Base-by-base conservation (phyloP, 1,140 invertebrate genomes). In the Probaryconus sp. region DNA sequence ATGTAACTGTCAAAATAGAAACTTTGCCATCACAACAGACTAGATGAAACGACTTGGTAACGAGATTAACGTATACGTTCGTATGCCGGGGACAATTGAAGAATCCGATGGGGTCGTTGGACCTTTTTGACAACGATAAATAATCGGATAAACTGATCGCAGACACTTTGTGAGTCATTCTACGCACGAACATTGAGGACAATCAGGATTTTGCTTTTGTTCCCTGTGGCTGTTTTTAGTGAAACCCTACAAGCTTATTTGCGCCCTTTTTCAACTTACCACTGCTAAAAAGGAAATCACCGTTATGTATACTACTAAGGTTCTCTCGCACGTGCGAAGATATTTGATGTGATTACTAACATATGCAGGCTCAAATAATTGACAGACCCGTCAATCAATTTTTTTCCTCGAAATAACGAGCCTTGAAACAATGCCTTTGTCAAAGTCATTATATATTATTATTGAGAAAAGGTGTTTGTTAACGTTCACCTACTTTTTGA, bases 141-240 rank as follows among this genome's bases (percentile, higher is more conserved):
- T 84, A 84, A 84, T 83, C 82, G 80, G 82, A 84, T 84, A 65
- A 82, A 77, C 47, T 56, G 79, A 83, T 83, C 78, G 76, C 65
- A 65, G 60, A 82, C 50, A 63, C 77, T 81, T 75, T 73, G 68
- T 80, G 79, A 83, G 68, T 81, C 78, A 77, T 78, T 71, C 67
- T 21, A 26, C 26, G 13, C 30, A 30, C 45, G 40, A 40, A 35
- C 40, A 31, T 33, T 14, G 28, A 48, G 71, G 73, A 78, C 78
- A 81, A 81, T 80, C 70, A 42, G 45, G 24, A 71, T 40, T 47
- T 63, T 10, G 14, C 31, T 47, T 72, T 82, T 76, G 79, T 78
- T 45, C 63, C 30, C 18, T 30, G 42, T 31, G 51, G 38, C 58
- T 60, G 56, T 73, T 68, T 42, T 67, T 63, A 65, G 47, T 42